phyloP scores from a whole-genome alignment of 2,797 vertebrate genomes.

The Macropus fuliginosus region DNA sequence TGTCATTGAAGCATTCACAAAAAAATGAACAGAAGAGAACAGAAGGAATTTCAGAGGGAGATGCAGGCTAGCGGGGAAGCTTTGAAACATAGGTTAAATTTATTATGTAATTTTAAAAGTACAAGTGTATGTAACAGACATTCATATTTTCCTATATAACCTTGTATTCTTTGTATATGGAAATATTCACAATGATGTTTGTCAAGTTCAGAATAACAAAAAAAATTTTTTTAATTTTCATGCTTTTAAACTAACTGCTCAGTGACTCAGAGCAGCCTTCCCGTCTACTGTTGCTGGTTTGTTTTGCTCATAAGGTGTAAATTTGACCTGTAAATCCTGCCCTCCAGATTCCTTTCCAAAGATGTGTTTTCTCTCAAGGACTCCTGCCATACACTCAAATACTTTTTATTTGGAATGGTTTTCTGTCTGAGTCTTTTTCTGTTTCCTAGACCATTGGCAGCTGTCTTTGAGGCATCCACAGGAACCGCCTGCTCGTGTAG shows the following conservation, averaged over 20 bases:
- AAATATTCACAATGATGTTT: background rate
- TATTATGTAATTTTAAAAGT: background rate
- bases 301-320: background rate
- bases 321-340: background rate
- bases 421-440: background rate
- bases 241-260: background rate
- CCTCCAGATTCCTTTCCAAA: background rate
- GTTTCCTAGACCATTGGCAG: background rate
- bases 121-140: background rate
- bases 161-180: background rate
- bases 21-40: background rate
- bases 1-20: background rate
- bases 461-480: background rate
- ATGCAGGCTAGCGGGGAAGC: background rate
- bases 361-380: background rate
- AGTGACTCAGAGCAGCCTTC: background rate
- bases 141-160: background rate
- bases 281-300: background rate
- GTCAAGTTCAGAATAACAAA: background rate
- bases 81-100: background rate
- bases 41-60: background rate
- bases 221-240: background rate
- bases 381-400: background rate
- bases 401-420: background rate
- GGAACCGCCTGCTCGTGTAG: background rate